Base-by-base conservation (phyloP, 2,888 invertebrate species). In the Rambutsinella grinnellia region DNA sequence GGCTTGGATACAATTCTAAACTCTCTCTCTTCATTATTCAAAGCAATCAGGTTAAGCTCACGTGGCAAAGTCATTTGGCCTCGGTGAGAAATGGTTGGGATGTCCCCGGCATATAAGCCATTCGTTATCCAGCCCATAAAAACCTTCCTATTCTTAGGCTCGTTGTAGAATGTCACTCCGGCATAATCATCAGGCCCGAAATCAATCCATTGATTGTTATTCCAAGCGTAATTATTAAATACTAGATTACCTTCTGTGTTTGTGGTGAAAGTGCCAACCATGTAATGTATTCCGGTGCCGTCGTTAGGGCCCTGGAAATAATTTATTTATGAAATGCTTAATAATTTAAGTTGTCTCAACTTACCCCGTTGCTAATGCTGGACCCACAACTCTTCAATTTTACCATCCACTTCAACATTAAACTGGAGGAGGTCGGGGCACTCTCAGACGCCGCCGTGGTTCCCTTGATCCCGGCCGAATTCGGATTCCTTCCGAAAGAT, bases 381-480 rank as follows among this genome's bases (percentile, higher is more conserved):
- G n/a, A n/a, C n/a, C n/a, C n/a, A n/a, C n/a, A n/a, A n/a, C n/a
- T n/a, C n/a, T n/a, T n/a, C n/a, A n/a, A n/a, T n/a, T n/a, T n/a
- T 51, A 2, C 27, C n/a, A n/a, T 13, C 78, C n/a, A n/a, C 77
- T 8, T 56, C 10, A 27, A 57, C 54, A 15, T 47, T 23, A 1
- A 81, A 21, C 15, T 47, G 44, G n/a, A 82, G 44, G 3, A 81
- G 57, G 36, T 82, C 82, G 1, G 82, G 82, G 58, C 82, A 82
- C 67, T 81, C 81, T 81, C 82, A 82, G 26, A 79, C 79, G 3
- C 83, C 81, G 17, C 23, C 57, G 71, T 81, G 82, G 1, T 56
- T 24, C 5, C 83, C 82, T 51, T 77, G 76, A 57, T 79, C 58
- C 0, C 56, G 61, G 0, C 83, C 83, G 44, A 83, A 83, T 21